Evolutionary conservation across 2,888 invertebrate species (phyloP).

Genomic region (Dasypolia templi): DNA sequence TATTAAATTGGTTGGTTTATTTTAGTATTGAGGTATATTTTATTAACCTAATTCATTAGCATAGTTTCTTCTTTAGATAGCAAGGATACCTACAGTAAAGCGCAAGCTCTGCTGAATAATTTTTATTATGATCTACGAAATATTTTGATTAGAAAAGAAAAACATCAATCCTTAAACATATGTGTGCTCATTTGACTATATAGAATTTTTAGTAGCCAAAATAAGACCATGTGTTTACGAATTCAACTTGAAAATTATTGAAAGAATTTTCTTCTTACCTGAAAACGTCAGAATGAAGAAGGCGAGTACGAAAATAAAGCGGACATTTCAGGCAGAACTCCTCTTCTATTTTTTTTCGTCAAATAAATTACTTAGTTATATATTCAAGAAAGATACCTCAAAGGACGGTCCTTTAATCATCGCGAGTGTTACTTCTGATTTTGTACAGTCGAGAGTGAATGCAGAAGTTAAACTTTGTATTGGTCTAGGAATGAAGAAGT

Average conservation of each 20-base stretch:
- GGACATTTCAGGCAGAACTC: slow-evolving; percentile 40
- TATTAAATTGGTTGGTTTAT: too few species aligned
- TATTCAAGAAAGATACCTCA: slow-evolving; percentile 67
- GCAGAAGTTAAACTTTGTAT: slow-evolving; percentile 27
- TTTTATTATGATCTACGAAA: too few species aligned
- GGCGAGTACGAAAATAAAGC: slow-evolving; percentile 28
- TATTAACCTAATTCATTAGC: background rate
- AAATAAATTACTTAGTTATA: slow-evolving; percentile 73
- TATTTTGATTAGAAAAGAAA: background rate
- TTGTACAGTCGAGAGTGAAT: slow-evolving; percentile 39
- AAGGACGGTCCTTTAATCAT: slow-evolving; percentile 72
- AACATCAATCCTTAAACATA: background rate
- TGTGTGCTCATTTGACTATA: background rate
- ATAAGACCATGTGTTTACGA: background rate
- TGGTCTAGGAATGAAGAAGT: background rate
- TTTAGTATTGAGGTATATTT: background rate
- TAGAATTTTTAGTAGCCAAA: background rate
- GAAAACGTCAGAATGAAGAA: slow-evolving; percentile 13
- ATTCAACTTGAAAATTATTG: slow-evolving; percentile 23
- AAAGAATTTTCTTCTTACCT: background rate
- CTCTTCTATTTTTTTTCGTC: slow-evolving; percentile 62
- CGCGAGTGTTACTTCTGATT: slow-evolving; percentile 70
- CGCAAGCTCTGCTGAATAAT: background rate
- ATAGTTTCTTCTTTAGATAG: background rate
- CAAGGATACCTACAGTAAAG: background rate